Evolutionary conservation across 2,888 invertebrate genomes (phyloP).

Genomic region (Itoplectis maculator): DNA sequence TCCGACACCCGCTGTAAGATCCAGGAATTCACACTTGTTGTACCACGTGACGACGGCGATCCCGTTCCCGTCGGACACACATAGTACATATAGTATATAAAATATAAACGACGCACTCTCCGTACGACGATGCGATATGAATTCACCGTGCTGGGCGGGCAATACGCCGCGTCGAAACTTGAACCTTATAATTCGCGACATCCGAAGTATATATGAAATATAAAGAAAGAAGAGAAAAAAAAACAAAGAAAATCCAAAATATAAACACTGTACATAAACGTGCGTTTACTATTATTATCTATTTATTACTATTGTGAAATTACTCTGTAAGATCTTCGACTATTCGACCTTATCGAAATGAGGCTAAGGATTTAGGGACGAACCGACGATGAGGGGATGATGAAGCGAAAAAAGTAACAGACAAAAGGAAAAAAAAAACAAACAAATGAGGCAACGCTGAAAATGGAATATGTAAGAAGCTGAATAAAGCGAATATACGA

Average conservation of each 20-base stretch:
- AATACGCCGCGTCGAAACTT: conserved; percentile 41
- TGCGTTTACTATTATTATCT: conserved; percentile 78
- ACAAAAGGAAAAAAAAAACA: conserved; percentile 21
- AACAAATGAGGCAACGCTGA: conserved; percentile 10
- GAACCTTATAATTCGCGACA: conserved; percentile 54
- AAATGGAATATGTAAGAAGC: conserved; percentile 32
- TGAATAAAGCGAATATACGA: conserved; percentile 59
- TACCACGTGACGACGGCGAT: conserved; percentile 4
- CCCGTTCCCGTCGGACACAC: conserved; percentile 24
- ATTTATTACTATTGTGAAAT: conserved; percentile 74
- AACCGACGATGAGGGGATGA: conserved; percentile 36
- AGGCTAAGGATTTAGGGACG: conserved; percentile 59
- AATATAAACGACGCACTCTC: conserved; percentile 18
- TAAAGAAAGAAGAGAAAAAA: conserved; percentile 67
- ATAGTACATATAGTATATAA: neutral
- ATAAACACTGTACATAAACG: conserved; percentile 76
- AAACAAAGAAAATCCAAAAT: conserved; percentile 34
- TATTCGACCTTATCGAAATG: conserved; percentile 73
- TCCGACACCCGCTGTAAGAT: conserved; percentile 39
- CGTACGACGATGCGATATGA: conserved; percentile 27
- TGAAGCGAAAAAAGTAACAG: conserved; percentile 29
- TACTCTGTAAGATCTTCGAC: conserved; percentile 75
- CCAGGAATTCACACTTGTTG: conserved; percentile 21
- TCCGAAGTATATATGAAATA: conserved; percentile 45
- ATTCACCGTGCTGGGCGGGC: conserved; percentile 27